These are phyloP conservation scores for Cataglyphis albicans DNA, from an alignment of 2,888 invertebrate genomes.

Conservation along the genomic window DNA sequence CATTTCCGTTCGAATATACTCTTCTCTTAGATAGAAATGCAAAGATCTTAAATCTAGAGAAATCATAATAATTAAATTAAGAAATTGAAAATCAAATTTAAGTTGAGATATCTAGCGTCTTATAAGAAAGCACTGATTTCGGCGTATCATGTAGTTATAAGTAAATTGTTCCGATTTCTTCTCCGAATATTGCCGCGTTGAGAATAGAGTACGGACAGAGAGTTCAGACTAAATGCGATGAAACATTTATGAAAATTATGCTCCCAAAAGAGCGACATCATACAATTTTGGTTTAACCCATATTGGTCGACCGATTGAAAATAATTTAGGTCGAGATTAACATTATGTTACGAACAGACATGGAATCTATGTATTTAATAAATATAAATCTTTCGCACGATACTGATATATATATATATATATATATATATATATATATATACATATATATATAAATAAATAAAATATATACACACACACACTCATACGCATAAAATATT, in stretches of 20 bases:
- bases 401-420: background rate
- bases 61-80: conserved; percentile 3
- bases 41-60: background rate
- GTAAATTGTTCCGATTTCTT: conserved; percentile 48
- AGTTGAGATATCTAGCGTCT: background rate
- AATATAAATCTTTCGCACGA: conserved; percentile 18
- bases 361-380: background rate
- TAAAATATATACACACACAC: background rate
- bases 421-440: background rate
- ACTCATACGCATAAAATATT: background rate
- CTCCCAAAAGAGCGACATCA: background rate
- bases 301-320: conserved; percentile 29
- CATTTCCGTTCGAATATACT: background rate
- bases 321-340: conserved; percentile 50
- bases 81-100: background rate
- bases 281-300: conserved; percentile 43
- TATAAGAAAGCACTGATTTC: conserved; percentile 6
- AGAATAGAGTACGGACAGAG: conserved; percentile 6
- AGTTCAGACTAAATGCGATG: conserved; percentile 6
- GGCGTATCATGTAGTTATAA: conserved; percentile 26
- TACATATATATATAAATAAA: background rate
- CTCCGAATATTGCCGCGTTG: background rate
- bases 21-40: background rate
- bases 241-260: conserved; percentile 33
- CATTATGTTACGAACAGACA: background rate